A percentile compares a stretch with the other conserved stretches of the same genome.
phyloP scores from a whole-genome alignment of 2,888 invertebrate species.

The Phengaris arion region DNA sequence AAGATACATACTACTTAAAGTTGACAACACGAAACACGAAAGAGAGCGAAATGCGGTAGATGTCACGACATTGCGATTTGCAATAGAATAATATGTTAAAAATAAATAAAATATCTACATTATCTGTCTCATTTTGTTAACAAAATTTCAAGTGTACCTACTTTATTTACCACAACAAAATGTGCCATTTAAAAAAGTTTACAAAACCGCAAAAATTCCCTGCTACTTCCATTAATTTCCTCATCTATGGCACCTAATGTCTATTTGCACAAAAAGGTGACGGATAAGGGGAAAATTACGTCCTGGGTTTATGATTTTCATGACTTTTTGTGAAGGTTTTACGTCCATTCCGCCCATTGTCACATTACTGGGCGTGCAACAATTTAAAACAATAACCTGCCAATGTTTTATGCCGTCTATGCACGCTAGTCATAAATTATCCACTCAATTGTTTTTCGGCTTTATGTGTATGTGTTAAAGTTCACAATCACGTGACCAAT shows the following conservation, averaged over 20 bases:
- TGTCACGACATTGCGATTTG: no score
- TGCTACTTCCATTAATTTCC: background rate
- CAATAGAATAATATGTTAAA: no score
- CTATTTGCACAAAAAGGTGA: constrained; percentile 26
- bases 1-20: no score
- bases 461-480: constrained; percentile 28
- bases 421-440: constrained; percentile 54
- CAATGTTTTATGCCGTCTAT: constrained; percentile 62
- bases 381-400: constrained; percentile 77
- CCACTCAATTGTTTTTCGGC: constrained; percentile 33
- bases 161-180: no score
- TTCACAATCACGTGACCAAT: constrained; percentile 34
- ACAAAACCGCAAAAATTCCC: background rate
- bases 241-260: background rate
- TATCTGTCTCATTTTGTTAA: no score
- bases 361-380: constrained; percentile 67
- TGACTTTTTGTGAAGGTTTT: constrained; percentile 28
- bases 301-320: constrained; percentile 22
- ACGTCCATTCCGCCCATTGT: constrained; percentile 61
- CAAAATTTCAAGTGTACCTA: no score
- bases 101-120: no score
- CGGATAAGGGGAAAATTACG: constrained; percentile 13
- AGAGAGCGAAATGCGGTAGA: no score
- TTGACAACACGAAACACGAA: no score
- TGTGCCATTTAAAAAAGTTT: no score